Evolutionary conservation across 2,888 invertebrate genomes (phyloP).

Genomic region (Eupithecia pulchellata): DNA sequence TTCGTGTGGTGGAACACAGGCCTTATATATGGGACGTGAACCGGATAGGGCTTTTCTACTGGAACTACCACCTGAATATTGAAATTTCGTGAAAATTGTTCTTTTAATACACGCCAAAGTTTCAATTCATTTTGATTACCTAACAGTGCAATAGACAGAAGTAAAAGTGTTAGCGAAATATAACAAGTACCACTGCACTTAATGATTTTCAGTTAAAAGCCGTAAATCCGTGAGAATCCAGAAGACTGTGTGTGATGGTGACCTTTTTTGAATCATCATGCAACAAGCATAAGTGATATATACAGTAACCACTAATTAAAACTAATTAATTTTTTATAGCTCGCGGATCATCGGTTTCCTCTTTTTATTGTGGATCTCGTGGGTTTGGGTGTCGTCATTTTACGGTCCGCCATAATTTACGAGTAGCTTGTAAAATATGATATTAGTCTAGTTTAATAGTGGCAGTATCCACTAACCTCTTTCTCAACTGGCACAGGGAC

Average conservation of each 20-base stretch:
- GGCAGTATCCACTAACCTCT: conserved; percentile 79
- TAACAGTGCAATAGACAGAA: neutral
- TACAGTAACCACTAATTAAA: conserved; percentile 27
- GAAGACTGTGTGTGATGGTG: conserved; percentile 13
- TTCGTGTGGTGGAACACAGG: conserved; percentile 82
- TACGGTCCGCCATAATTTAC: conserved; percentile 18
- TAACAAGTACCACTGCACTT: neutral
- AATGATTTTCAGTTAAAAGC: conserved; percentile 21
- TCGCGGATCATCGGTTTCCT: neutral
- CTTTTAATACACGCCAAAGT: neutral
- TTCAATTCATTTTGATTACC: neutral
- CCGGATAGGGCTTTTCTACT: conserved; percentile 90
- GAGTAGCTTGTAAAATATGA: neutral
- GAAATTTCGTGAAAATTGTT: conserved; percentile 10
- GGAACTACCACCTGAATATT: conserved; percentile 86
- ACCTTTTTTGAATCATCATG: conserved; percentile 31
- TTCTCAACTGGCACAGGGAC: conserved; percentile 91
- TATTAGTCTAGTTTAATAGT: conserved; percentile 22
- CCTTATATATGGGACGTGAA: conserved; percentile 88
- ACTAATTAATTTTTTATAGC: conserved; percentile 13
- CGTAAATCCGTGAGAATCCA: neutral
- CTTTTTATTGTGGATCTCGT: conserved; percentile 5
- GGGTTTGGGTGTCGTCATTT: conserved; percentile 16
- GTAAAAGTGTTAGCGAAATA: neutral
- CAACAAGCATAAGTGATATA: conserved; percentile 42